Conservation (phyloP, 2,797 vertebrate genomes). For the Pogonophryne albipinna region DNA sequence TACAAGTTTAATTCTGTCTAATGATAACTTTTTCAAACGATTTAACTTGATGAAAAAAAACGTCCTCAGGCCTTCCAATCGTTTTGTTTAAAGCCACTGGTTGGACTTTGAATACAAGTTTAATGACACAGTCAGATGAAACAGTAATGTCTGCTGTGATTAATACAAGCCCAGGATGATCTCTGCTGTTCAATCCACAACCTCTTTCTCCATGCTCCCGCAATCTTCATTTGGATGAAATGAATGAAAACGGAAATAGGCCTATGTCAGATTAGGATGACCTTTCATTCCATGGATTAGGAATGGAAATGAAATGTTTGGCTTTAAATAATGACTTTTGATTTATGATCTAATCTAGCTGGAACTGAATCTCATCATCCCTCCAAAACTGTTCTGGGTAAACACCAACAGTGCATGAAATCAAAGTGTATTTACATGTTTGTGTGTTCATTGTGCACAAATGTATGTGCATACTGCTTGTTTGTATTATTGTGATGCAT, state of each 20-base stretch:
- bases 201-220: slow-evolving; percentile 28
- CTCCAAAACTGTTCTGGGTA: slow-evolving; percentile 28
- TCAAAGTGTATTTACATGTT: slow-evolving; percentile 19
- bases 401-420: slow-evolving; percentile 53
- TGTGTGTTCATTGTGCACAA: slow-evolving; percentile 21
- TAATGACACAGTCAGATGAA: slow-evolving; percentile 14
- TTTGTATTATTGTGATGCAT: slow-evolving; percentile 39
- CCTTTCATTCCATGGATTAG: slow-evolving; percentile 69
- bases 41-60: no score
- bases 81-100: slow-evolving; percentile 21
- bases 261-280: slow-evolving; percentile 66
- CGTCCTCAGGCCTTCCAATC: no score
- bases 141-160: slow-evolving; percentile 44
- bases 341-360: slow-evolving; percentile 64
- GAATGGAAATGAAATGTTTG: slow-evolving; percentile 57
- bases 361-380: slow-evolving; percentile 55
- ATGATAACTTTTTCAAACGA: slow-evolving; percentile 21
- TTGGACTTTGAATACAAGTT: slow-evolving; percentile 26
- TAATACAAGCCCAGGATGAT: slow-evolving; percentile 48
- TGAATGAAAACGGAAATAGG: slow-evolving; percentile 53
- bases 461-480: slow-evolving; percentile 24
- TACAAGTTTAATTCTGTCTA: slow-evolving; percentile 11
- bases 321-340: slow-evolving; percentile 54
- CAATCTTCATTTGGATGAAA: slow-evolving; percentile 44
- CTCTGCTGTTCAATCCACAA: slow-evolving; percentile 39